Conservation (phyloP, 1,140 invertebrate species). For the Diuraphis noxia region DNA sequence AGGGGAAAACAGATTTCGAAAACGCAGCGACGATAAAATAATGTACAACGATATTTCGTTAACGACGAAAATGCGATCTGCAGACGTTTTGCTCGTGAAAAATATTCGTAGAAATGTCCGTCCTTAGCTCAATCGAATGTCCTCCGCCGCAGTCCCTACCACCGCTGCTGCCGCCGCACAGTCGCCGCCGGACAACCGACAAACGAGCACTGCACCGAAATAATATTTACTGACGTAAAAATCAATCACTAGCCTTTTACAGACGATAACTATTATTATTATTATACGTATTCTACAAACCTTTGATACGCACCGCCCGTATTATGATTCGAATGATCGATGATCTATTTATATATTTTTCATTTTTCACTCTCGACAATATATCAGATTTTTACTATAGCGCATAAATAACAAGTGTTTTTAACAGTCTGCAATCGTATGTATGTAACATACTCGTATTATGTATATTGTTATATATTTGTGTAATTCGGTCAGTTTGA, state of each 20-base stretch:
- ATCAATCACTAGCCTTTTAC: conserved; percentile 1
- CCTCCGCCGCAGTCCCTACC: background rate
- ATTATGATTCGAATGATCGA: conserved; percentile 6
- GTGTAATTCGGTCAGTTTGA: background rate
- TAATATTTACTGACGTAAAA: background rate
- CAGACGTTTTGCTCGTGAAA: background rate
- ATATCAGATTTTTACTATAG: background rate
- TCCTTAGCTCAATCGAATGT: background rate
- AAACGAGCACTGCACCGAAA: background rate
- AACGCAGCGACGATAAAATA: background rate
- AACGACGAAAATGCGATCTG: background rate
- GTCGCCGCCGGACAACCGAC: background rate
- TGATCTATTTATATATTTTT: background rate
- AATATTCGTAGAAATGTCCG: background rate
- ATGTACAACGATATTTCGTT: background rate
- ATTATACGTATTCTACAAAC: background rate
- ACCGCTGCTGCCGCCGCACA: too few relatives aligned
- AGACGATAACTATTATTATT: conserved; percentile 14
- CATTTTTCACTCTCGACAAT: background rate
- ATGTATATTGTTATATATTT: background rate
- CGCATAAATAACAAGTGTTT: background rate
- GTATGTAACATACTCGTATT: background rate
- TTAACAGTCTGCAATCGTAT: background rate
- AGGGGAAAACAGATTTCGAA: background rate
- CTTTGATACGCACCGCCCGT: background rate